Evolutionary conservation across 2,113 vertebrate species (phyloP).

Genomic region (Electrona antarctica): DNA sequence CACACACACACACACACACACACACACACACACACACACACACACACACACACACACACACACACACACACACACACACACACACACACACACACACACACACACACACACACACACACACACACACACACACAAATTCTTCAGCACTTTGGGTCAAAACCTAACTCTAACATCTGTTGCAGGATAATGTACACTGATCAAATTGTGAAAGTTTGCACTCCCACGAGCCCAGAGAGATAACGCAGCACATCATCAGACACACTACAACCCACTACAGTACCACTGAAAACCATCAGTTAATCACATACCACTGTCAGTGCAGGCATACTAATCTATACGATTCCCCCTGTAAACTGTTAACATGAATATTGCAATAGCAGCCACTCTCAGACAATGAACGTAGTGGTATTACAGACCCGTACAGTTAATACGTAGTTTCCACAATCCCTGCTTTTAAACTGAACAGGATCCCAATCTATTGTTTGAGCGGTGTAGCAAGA

Average conservation of each 20-base stretch:
- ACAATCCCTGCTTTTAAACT: conserved; percentile 22
- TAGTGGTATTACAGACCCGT: not conserved
- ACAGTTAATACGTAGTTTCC: conserved; percentile 48
- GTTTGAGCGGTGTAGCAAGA: conserved; percentile 1
- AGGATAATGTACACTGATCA: not conserved
- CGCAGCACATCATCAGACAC: not conserved
- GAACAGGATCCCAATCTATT: conserved; percentile 42
- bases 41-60: too few relatives aligned
- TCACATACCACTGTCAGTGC: not conserved
- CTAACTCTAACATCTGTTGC: too few relatives aligned
- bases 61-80: too few relatives aligned
- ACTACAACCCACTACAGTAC: conserved; percentile 19
- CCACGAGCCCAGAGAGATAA: not conserved
- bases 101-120: not conserved
- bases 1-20: too few relatives aligned
- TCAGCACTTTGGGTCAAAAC: too few relatives aligned
- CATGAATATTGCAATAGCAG: not conserved
- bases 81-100: too few relatives aligned
- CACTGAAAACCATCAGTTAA: conserved; percentile 18
- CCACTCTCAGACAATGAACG: conserved; percentile 7
- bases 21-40: too few relatives aligned
- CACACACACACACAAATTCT: not conserved
- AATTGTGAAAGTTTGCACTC: not conserved
- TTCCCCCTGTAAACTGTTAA: conserved; percentile 15
- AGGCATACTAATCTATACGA: conserved; percentile 1